A percentile compares a stretch with the other conserved stretches of the same genome.
Evolutionary conservation across 1,140 invertebrate genomes (phyloP).

Genomic region (Nilaparvata lugens): DNA sequence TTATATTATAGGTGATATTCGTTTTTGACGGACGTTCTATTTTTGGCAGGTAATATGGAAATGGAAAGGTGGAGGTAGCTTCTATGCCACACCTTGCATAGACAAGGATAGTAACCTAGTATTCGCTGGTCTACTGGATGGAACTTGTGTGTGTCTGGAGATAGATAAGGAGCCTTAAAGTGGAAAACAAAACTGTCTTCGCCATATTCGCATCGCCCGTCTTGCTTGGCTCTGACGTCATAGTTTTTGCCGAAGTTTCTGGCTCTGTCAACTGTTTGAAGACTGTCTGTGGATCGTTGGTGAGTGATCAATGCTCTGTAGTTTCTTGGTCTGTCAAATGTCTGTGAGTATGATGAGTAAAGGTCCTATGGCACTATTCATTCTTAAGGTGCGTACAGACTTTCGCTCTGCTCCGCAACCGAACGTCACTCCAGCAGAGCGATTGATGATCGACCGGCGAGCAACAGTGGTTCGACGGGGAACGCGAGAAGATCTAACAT

Average conservation of each 20-base stretch:
- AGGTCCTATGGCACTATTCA: no score
- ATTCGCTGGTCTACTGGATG: conserved; percentile 32
- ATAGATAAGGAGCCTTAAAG: conserved; percentile 17
- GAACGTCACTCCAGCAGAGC: no score
- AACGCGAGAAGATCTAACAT: no score
- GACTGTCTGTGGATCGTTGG: conserved; percentile 26
- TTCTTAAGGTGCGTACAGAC: no score
- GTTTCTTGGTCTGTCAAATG: no score
- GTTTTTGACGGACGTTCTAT: no score
- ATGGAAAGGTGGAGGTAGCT: conserved; percentile 27
- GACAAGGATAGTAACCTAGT: conserved; percentile 22
- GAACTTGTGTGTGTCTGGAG: conserved; percentile 29
- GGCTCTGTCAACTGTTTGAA: conserved; percentile 26
- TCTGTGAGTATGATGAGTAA: no score
- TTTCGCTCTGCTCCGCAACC: no score
- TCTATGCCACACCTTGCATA: conserved; percentile 35
- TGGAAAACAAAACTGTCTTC: conserved; percentile 27
- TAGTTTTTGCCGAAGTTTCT: conserved; percentile 37
- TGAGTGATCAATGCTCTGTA: no score
- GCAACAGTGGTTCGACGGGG: no score
- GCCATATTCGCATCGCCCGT: conserved; percentile 36
- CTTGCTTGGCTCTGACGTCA: conserved; percentile 6
- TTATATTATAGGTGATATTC: no score
- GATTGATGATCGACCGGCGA: no score
- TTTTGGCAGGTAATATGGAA: conserved; percentile 31